Percentiles rank a stretch among this genome's conserved stretches.
These are phyloP conservation scores for Raja brachyura DNA, from an alignment of 2,113 vertebrate genomes.

Conservation along the genomic window DNA sequence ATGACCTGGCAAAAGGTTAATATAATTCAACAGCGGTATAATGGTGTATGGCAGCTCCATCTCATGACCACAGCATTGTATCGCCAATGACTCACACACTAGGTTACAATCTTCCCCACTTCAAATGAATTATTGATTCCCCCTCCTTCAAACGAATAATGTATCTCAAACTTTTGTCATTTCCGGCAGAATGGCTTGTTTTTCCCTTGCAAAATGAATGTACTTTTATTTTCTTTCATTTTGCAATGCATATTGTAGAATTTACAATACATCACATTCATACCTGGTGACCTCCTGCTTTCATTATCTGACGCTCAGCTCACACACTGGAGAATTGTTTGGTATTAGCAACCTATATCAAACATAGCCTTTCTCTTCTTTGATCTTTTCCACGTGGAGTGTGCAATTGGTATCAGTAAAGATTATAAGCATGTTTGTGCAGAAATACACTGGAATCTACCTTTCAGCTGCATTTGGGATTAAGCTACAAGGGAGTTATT, in stretches of 20 bases:
- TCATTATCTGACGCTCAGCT: neutral
- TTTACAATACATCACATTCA: conserved; percentile 9
- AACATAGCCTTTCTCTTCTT: neutral
- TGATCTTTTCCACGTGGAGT: neutral
- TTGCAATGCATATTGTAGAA: conserved; percentile 22
- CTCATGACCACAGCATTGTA: neutral
- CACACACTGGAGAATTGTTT: neutral
- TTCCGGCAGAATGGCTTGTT: neutral
- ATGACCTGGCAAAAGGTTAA: neutral
- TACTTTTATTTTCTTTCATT: conserved; percentile 13
- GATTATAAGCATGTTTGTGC: neutral
- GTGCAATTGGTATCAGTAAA: neutral
- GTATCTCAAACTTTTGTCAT: neutral
- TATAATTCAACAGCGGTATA: neutral
- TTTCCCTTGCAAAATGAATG: conserved; percentile 21
- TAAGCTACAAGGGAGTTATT: neutral
- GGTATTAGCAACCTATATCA: conserved; percentile 26
- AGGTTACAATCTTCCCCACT: neutral
- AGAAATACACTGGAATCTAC: neutral
- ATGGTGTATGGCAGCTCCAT: neutral
- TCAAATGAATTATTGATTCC: conserved; percentile 24
- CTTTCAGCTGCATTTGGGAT: neutral
- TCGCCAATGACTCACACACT: neutral
- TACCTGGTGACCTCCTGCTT: neutral
- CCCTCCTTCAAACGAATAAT: neutral